Base-by-base conservation (phyloP, 2,888 invertebrate genomes). In the Eilema caniola region DNA sequence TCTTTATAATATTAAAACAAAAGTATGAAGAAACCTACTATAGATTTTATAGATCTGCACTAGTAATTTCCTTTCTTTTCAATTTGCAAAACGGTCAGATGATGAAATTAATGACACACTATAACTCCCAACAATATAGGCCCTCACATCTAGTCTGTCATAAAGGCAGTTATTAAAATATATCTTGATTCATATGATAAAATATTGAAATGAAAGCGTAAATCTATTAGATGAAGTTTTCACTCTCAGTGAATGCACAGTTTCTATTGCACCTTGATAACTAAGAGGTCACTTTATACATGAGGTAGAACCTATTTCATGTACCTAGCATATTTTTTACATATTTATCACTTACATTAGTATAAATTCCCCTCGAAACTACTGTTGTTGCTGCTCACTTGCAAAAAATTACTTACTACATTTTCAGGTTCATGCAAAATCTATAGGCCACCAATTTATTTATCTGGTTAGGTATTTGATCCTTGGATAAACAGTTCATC, bases 171-270 rank as follows among this genome's bases (percentile, higher is more conserved):
- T 66, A 66, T 37, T 57, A 66, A 56, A 62, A 24, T 8, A 3
- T 24, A 62, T 41, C 37, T 66, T 59, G 57, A 66, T 66, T 66
- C 37, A 59, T 24, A 37, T 25, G 65, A 20, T 11, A 24, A 57
- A 66, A 16, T 20, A 57, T 23, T 65, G 33, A 56, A 66, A 23
- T 20, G 56, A 2, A 23, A 57, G 10, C 8, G 33, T 37, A 20
- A 2, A 28, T 28, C 2, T 31, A n/a, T 20, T 16, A 16, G 4
- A 20, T 14, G 33, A 37, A 37, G 33, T 59, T 24, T 66, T 47
- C 28, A 37, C 60, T 61, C 20, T 25, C n/a, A n/a, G 28, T 20
- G n/a, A 53, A 47, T 47, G 60, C 53, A 53, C n/a, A n/a, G 8
- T 11, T 41, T 25, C n/a, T 31, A 11, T 33, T 47, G 16, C 23